Evolutionary conservation across 1,140 invertebrate genomes (phyloP).

Genomic region (Listronotus oregonensis): DNA sequence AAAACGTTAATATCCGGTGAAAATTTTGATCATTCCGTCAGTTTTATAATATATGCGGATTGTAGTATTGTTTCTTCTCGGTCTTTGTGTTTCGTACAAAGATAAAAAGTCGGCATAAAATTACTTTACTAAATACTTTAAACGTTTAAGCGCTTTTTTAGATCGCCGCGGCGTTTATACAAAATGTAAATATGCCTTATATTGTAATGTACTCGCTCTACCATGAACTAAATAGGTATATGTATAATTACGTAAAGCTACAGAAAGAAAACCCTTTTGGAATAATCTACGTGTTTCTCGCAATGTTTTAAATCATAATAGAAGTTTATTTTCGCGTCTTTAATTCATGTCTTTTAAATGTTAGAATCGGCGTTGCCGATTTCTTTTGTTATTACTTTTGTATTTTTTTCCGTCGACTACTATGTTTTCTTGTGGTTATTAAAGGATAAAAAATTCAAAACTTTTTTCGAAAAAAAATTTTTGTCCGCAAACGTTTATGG

Average conservation of each 20-base stretch:
- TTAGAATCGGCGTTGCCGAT: too few species aligned
- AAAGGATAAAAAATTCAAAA: too few species aligned
- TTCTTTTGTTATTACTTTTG: too few species aligned
- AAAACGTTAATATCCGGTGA: constrained; percentile 36
- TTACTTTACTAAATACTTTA: constrained; percentile 29
- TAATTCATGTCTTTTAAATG: background rate
- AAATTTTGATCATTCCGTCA: constrained; percentile 29
- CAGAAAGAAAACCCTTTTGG: constrained; percentile 17
- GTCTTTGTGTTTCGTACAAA: constrained; percentile 22
- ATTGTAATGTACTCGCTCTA: constrained; percentile 35
- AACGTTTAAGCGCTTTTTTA: constrained; percentile 31
- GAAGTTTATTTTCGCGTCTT: background rate
- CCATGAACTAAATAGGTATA: constrained; percentile 30
- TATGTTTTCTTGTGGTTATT: too few species aligned
- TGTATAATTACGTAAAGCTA: constrained; percentile 30
- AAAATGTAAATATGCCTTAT: constrained; percentile 35
- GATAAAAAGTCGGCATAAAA: constrained; percentile 29
- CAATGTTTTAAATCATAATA: background rate
- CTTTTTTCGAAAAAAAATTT: too few species aligned
- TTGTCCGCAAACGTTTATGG: too few species aligned
- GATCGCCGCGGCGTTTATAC: constrained; percentile 9
- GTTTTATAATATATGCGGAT: constrained; percentile 28
- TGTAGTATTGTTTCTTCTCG: constrained; percentile 26
- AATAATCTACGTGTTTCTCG: constrained; percentile 2
- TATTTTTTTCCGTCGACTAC: too few species aligned